phyloP scores from a whole-genome alignment of 2,888 invertebrate genomes.

The Choreutis nemorana region DNA sequence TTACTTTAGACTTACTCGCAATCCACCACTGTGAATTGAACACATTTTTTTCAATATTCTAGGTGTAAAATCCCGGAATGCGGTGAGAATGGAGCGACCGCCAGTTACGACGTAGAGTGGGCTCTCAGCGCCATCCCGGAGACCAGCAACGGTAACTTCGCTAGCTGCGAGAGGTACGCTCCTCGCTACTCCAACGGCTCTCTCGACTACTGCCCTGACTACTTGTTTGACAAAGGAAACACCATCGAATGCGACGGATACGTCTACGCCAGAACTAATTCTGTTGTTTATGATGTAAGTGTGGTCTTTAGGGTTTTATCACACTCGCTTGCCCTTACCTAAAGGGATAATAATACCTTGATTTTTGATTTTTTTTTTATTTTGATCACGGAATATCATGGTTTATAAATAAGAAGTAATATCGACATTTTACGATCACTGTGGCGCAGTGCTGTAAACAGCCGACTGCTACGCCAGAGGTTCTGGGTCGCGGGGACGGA shows the following conservation, averaged over 20 bases:
- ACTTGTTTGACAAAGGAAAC: slow-evolving; percentile 20
- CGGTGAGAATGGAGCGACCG: slow-evolving; percentile 27
- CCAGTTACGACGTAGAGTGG: slow-evolving; percentile 36
- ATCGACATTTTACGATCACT: not conserved
- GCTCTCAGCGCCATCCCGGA: slow-evolving; percentile 44
- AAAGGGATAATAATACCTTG: too few species aligned
- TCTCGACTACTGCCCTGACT: slow-evolving; percentile 27
- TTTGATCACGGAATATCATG: too few species aligned
- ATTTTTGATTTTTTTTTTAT: too few species aligned
- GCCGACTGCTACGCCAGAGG: too few species aligned
- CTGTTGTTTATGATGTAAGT: slow-evolving; percentile 47
- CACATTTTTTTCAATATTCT: slow-evolving; percentile 1
- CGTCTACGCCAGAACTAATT: slow-evolving; percentile 37
- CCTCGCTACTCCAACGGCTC: slow-evolving; percentile 21
- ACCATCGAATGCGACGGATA: slow-evolving; percentile 26
- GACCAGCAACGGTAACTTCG: slow-evolving; percentile 22
- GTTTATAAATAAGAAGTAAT: too few species aligned
- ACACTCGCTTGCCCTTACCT: too few species aligned
- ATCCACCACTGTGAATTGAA: not conserved
- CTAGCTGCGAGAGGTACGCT: slow-evolving; percentile 50
- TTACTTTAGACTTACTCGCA: too few species aligned
- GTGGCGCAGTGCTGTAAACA: too few species aligned
- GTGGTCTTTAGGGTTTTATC: too few species aligned
- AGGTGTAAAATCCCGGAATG: slow-evolving; percentile 65
- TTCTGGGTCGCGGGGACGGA: too few species aligned